phyloP scores from a whole-genome alignment of 2,797 vertebrate species.

The Pipistrellus kuhlii region DNA sequence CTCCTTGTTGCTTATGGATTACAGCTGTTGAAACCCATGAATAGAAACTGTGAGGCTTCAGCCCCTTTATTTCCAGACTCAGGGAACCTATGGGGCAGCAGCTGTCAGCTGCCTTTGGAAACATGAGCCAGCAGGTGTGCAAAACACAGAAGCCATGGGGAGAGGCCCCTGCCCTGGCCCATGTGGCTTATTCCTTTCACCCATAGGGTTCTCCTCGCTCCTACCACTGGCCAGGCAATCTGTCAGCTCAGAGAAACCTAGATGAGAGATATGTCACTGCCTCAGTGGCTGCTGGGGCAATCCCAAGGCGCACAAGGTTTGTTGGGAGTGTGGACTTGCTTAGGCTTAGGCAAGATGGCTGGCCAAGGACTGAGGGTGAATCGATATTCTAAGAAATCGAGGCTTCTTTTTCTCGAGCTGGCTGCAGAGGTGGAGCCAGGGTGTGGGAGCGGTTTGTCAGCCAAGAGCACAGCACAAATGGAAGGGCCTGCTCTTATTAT shows the following conservation, averaged over 20 bases:
- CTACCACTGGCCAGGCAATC: background rate
- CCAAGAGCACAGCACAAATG: background rate
- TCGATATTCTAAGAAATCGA: background rate
- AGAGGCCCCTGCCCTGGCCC: background rate
- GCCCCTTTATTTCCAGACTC: background rate
- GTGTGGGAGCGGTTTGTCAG: slow-evolving; percentile 21
- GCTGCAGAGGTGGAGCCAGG: background rate
- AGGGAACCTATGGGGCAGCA: slow-evolving; percentile 40
- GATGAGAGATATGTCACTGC: background rate
- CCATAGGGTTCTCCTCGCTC: background rate
- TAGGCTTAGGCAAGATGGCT: background rate
- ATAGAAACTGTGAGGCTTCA: background rate
- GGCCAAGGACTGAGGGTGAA: background rate
- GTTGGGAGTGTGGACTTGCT: background rate
- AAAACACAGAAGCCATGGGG: slow-evolving; percentile 1
- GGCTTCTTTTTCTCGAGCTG: background rate
- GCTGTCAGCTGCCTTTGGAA: slow-evolving; percentile 53
- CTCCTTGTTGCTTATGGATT: slow-evolving; percentile 47
- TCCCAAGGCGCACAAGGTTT: background rate
- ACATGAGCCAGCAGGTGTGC: background rate
- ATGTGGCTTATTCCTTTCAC: background rate
- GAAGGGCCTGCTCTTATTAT: slow-evolving; percentile 55
- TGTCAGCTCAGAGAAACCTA: slow-evolving; percentile 42
- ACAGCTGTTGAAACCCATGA: slow-evolving; percentile 61
- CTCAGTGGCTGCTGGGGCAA: background rate